Percentiles rank a stretch among this genome's conserved stretches.
Evolutionary conservation across 2,797 vertebrate genomes (phyloP).

Genomic region (Schizothorax lantsangensis): DNA sequence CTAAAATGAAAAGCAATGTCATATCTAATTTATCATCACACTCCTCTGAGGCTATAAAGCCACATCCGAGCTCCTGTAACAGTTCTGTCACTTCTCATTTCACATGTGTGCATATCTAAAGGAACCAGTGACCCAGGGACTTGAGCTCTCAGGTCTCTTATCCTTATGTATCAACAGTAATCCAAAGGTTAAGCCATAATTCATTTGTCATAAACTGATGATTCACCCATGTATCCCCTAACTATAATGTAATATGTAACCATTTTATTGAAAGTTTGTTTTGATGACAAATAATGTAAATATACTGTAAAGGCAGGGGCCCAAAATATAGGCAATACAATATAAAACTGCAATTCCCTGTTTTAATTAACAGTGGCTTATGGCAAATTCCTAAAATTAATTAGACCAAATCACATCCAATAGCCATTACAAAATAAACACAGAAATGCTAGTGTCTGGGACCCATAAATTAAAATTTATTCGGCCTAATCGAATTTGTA

Average conservation of each 20-base stretch:
- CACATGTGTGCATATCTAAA: conserved; percentile 44
- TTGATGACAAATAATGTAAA: not conserved
- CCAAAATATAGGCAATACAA: not conserved
- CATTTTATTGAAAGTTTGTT: not conserved
- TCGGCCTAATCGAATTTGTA: not conserved
- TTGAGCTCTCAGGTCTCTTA: conserved; percentile 10
- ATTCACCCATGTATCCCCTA: not conserved
- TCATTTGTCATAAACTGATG: not conserved
- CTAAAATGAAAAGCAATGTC: conserved; percentile 36
- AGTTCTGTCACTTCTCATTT: conserved; percentile 59
- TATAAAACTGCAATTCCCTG: not conserved
- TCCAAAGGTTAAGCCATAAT: conserved; percentile 3
- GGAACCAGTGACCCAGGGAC: conserved; percentile 7
- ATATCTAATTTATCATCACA: conserved; percentile 42
- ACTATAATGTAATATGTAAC: not conserved
- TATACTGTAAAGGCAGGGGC: not conserved
- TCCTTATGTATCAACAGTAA: conserved; percentile 22
- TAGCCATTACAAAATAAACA: not conserved
- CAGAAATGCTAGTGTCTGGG: not conserved
- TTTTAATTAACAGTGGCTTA: not conserved
- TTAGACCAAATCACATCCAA: not conserved
- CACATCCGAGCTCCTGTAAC: conserved; percentile 49
- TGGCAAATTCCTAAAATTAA: not conserved
- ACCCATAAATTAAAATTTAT: not conserved
- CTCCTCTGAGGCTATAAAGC: conserved; percentile 47